Base-by-base conservation (phyloP, 2,113 vertebrate species). In the Eubucco bourcierii region DNA sequence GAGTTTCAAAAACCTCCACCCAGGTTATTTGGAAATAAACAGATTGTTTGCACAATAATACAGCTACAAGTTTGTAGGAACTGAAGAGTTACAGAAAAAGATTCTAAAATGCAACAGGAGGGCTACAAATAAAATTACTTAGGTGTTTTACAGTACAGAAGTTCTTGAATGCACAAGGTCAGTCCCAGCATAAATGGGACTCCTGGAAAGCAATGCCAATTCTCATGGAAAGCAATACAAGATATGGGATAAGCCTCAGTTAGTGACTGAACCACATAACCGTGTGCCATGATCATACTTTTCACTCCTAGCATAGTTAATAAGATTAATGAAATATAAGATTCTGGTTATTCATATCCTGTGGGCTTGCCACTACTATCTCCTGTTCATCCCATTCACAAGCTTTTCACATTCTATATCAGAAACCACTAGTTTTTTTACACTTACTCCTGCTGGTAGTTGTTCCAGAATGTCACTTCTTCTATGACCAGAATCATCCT, bases 41-140 rank as follows among this genome's bases (percentile, higher is more conserved):
- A 56, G 23, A 72, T 13, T 59, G 14, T 60, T 82, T 64, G 58
- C 28, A 67, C 8, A 77, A 47, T 53, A 87, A 94, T 92, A 64
- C 7, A 39, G 12, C 63, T 61, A 63, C 33, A 46, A 17, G 92
- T 52, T 16, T 64, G 3, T 95, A 95, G 76, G 90, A 96, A 93
- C 66, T 55, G 37, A 37, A 76, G 88, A 94, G 59, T 44, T 80
- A 84, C 82, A 85, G 68, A 76, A 87, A 34, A 58, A 71, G 24
- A 10, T 75, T 76, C 5, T 76, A n/a, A 64, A 64, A 65, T 19
- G 5, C 66, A 80, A 27, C 15, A 67, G 65, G 70, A 79, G 13
- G 20, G 3, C 7, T 80, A 33, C 12, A 58, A 82, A 31, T 55
- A 76, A 53, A 64, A 58, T 79, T 39, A 44, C 10, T 50, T 65